Evolutionary conservation across 92 coral and sea anemone genomes (phyloP), one percentile per base, ranked within the genome.

Genomic region (Heteractis magnifica): DNA sequence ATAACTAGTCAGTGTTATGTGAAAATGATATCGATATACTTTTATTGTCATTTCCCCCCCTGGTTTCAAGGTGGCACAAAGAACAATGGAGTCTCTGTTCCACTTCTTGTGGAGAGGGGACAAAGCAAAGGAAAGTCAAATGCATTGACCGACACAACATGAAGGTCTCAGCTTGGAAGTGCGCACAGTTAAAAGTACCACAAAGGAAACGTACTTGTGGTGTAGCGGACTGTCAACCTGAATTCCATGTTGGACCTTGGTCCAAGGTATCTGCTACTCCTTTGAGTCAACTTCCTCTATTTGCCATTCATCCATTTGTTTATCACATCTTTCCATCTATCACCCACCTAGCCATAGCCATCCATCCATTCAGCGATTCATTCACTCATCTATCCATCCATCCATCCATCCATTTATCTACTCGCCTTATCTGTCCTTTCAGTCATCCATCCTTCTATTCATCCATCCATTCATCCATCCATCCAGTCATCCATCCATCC

Each of bases 221-320:
- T 44, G 10, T 60, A 18, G 77, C 65, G 18, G 80, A 86, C 73
- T 89, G 92, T 81, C 51, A 64, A 77, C 89, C 89, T 48, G 87
- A 82, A 85, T 89, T 89, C 78, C n/a, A 62, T 64, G 50, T 82
- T 12, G 92, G 89, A 62, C 53, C 77, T 75, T 89, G 92, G 92
- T 86, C 92, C 18, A 81, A 86, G 87, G 92, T 89, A 81, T 20
- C 14, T 16, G 44, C 44, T 34, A 34, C 1, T 34, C 44, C 44
- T 34, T 34, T 34, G 44, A 34, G 44, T 34, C 44, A 34, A 34
- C 44, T 34, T 34, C 44, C 3, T 34, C 44, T 34, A 34, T 34
- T 34, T 26, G 34, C 44, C 59, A 4, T 55, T 13, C 14, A 55
- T 8, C 59, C 1, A 55, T 55, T 55, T 55, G 59, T 55, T 13